Base-by-base conservation (phyloP, 2,113 vertebrate species). In the Lethenteron reissneri region DNA sequence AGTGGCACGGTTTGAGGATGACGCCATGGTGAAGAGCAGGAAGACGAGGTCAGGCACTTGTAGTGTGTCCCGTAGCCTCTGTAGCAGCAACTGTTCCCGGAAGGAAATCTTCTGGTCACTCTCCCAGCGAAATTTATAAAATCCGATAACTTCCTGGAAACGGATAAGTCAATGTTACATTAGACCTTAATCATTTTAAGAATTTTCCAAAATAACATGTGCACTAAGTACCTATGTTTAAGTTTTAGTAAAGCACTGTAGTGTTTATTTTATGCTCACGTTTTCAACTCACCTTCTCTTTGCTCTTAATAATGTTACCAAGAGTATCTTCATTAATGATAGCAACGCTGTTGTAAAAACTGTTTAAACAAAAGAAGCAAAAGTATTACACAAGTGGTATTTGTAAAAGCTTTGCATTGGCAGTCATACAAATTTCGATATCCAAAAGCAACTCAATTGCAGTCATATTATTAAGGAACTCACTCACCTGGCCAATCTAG, bases 1-100 rank as follows among this genome's bases (percentile, higher is more conserved):
- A 17, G 64, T 68, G 64, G 64, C 64, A 68, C 25, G 64, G 64
- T 68, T 68, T 68, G n/a, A n/a, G 25, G 64, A 68, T 17, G 64
- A 68, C n/a, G 9, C n/a, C n/a, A 25, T 68, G n/a, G 64, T 68
- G 64, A 68, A 68, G 64, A 68, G 64, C n/a, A 68, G 64, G 25
- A 68, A 68, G 64, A 68, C n/a, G 64, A 68, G 64, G 64, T 68
- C 64, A 10, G 64, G 64, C n/a, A 25, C 64, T 9, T 68, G n/a
- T 17, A 68, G 64, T 17, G 11, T 25, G 25, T n/a, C 10, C 9
- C 25, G 64, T 25, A 68, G n/a, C 2, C 64, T 68, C n/a, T 25
- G 64, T 17, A 17, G 64, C n/a, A 68, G n/a, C 64, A 17, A 25
- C 10, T 68, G 64, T 25, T 68, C 64, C 9, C 10, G 64, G n/a